Conservation (phyloP, 2,113 vertebrate genomes). For the Chelonoidis abingdonii region DNA sequence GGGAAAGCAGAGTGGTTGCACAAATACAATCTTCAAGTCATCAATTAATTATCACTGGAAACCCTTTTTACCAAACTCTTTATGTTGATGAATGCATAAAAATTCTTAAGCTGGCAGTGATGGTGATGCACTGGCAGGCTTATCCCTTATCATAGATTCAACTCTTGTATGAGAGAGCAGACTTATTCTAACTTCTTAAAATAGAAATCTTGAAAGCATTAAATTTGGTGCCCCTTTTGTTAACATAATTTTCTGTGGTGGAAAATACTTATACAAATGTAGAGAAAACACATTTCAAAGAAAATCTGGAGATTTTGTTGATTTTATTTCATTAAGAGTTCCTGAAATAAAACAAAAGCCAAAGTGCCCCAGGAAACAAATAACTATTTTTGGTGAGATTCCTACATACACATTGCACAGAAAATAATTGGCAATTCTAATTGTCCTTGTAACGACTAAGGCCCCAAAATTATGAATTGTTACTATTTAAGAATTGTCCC, state of each 20-base stretch:
- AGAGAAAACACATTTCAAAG: not conserved
- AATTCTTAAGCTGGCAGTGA: not conserved
- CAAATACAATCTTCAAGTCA: conserved; percentile 19
- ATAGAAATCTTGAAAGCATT: not conserved
- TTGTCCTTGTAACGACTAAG: not conserved
- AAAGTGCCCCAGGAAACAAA: not conserved
- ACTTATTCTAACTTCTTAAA: not conserved
- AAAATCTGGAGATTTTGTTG: not conserved
- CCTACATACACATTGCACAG: not conserved
- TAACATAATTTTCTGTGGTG: not conserved
- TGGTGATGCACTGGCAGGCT: not conserved
- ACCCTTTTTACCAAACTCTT: conserved; percentile 36
- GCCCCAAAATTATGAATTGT: not conserved
- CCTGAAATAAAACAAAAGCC: not conserved
- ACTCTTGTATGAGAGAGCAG: not conserved
- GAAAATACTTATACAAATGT: not conserved
- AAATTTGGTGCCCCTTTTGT: not conserved
- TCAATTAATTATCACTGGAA: conserved; percentile 55
- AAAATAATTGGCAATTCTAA: not conserved
- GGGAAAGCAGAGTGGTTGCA: conserved; percentile 36
- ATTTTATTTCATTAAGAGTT: not conserved
- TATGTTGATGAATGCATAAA: conserved; percentile 2
- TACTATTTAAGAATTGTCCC: not conserved
- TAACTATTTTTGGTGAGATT: not conserved
- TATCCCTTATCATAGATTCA: not conserved